These are phyloP conservation scores for Sarcophaga subvicina DNA, from an alignment of 2,888 invertebrate genomes.

Conservation along the genomic window DNA sequence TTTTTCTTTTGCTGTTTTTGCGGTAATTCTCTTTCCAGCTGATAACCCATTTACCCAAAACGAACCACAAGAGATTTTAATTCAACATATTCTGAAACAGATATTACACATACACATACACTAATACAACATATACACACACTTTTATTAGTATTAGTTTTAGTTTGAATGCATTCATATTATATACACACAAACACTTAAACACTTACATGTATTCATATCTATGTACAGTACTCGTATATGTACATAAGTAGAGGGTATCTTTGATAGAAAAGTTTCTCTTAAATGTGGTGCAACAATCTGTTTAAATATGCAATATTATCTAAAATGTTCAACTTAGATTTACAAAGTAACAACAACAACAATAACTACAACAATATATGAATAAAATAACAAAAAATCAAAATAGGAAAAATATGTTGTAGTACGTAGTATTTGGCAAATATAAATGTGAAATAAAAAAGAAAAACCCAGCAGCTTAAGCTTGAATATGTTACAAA, in stretches of 20 bases:
- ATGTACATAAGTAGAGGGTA: no score
- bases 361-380: no score
- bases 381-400: no score
- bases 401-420: no score
- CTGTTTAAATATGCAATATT: constrained; percentile 65
- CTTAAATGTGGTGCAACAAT: constrained; percentile 61
- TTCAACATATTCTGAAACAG: constrained; percentile 46
- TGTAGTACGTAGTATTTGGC: no score
- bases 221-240: no score
- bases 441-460: constrained; percentile 10
- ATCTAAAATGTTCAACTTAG: constrained; percentile 49
- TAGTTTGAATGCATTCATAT: not conserved
- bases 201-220: no score
- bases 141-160: not conserved
- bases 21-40: constrained; percentile 42
- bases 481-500: not conserved
- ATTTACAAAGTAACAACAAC: constrained; percentile 1
- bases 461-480: not conserved
- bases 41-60: constrained; percentile 38
- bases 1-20: constrained; percentile 7
- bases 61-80: constrained; percentile 61
- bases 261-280: constrained; percentile 30
- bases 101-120: not conserved
- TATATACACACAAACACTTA: not conserved
- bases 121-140: not conserved